Evolutionary conservation across 53 echinoderm and acorn worm species (phyloP).

Genomic region (Antedon mediterranea): DNA sequence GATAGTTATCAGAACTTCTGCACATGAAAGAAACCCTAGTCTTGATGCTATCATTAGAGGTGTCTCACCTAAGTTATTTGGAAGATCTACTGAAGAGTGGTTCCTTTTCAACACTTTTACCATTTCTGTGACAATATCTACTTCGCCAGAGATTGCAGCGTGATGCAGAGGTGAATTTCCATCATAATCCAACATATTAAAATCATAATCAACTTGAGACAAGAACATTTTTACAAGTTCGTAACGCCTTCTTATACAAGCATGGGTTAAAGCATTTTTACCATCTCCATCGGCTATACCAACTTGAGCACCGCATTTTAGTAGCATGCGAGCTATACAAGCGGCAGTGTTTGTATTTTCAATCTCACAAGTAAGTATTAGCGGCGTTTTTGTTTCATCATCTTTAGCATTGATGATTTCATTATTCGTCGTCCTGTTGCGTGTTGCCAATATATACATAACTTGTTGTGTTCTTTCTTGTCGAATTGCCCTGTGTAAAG

Average conservation of each 20-base stretch:
- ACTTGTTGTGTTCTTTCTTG: not conserved
- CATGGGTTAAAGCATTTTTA: constrained; percentile 59
- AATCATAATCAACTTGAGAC: constrained; percentile 55
- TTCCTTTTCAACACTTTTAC: constrained; percentile 34
- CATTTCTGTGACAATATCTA: constrained; percentile 26
- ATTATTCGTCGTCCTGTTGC: constrained; percentile 11
- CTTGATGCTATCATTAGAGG: constrained; percentile 67
- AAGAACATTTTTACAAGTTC: constrained; percentile 46
- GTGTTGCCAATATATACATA: not conserved
- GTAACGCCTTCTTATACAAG: constrained; percentile 38
- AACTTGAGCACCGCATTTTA: constrained; percentile 58
- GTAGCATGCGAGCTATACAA: constrained; percentile 65
- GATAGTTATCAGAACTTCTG: constrained; percentile 29
- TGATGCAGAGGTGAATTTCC: constrained; percentile 80
- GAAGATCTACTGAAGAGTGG: constrained; percentile 33
- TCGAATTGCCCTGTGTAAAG: not conserved
- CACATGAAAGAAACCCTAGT: constrained; percentile 37
- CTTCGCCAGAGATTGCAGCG: constrained; percentile 49
- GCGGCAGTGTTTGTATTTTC: constrained; percentile 57
- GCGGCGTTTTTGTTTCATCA: constrained; percentile 43
- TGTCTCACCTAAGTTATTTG: constrained; percentile 70
- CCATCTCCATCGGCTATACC: constrained; percentile 53
- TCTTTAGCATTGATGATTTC: constrained; percentile 42
- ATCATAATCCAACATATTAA: constrained; percentile 52
- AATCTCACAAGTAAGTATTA: constrained; percentile 56